Percentiles rank a stretch among this genome's conserved stretches.
Evolutionary conservation across 2,888 invertebrate genomes (phyloP).

Genomic region (Rotaria sp.): DNA sequence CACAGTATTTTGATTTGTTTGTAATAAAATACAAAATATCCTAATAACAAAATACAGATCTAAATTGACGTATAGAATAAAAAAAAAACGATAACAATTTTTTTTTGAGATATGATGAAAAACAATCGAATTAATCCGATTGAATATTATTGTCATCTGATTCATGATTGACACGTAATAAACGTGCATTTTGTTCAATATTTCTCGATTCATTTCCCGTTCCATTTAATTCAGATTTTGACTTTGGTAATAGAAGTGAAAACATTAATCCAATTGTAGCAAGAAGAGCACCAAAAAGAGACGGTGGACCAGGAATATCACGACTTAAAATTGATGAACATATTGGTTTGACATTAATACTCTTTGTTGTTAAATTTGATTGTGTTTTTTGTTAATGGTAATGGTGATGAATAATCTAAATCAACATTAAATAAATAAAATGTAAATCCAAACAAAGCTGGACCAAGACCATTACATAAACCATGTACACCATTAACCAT

Average conservation of each 20-base stretch:
- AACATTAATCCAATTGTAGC: conserved; percentile 71
- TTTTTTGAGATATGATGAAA: too few species aligned
- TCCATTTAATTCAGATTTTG: not conserved
- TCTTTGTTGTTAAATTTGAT: not conserved
- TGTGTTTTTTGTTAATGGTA: not conserved
- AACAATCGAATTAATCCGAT: too few species aligned
- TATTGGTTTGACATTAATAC: not conserved
- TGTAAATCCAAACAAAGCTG: conserved; percentile 94
- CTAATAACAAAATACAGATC: not conserved
- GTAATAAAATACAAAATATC: not conserved
- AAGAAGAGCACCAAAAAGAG: conserved; percentile 90
- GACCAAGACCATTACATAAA: conserved; percentile 91
- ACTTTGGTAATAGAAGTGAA: not conserved
- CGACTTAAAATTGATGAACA: conserved; percentile 53
- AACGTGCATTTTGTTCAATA: not conserved
- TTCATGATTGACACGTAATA: not conserved
- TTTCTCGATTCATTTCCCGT: not conserved
- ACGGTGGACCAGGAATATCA: conserved; percentile 91
- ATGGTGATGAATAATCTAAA: conserved; percentile 56
- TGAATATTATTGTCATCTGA: not conserved
- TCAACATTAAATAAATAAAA: conserved; percentile 98
- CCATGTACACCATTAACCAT: conserved; percentile 98
- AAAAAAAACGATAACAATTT: too few species aligned
- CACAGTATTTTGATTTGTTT: not conserved
- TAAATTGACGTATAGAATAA: not conserved